Evolutionary conservation across 30 jellyfish, hydroid and myxozoan genomes (phyloP), one percentile per base, ranked within the genome.

Genomic region (Hydractinia symbiolongicarpus): DNA sequence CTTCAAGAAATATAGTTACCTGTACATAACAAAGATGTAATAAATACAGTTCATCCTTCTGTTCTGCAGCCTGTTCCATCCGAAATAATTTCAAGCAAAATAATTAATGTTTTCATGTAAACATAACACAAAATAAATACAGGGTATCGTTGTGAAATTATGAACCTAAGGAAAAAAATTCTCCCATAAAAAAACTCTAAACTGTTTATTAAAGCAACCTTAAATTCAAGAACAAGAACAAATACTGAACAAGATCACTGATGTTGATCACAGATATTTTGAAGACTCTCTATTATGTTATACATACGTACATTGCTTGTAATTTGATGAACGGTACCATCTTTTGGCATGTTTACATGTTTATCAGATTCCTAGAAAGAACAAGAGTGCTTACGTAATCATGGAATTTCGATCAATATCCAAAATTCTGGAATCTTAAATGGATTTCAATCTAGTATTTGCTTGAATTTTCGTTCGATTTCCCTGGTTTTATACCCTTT

Each of bases 241-340:
- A 67, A 67, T 67, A 67, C 78, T 13, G 11, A 67, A 15, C 44
- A 30, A 30, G 44, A 30, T 30, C 44, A 30, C 44, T 0, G 2
- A 2, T 30, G 2, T 30, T 30, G 44, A 30, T 30, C 44, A 30
- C 44, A 30, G 44, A n/a, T n/a, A n/a, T n/a, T n/a, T n/a, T n/a
- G n/a, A n/a, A n/a, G n/a, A 30, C 44, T 30, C 2, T 30, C 2
- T 30, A 30, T 30, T 30, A 30, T 30, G 44, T 30, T 30, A 71
- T 9, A 71, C 80, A 7, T 14, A 78, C 97, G 66, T 89, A 78
- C 97, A 76, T 89, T 89, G 6, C 95, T 89, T 17, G 97, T 89
- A 14, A 89, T 88, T 66, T 89, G 91, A 67, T 89, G 97, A 6
- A 89, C 97, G 1, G 97, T 89, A 0, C 97, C 97, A 81, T 89